Base-by-base conservation (phyloP, 2,113 vertebrate genomes). In the Anser brachyrhynchus region DNA sequence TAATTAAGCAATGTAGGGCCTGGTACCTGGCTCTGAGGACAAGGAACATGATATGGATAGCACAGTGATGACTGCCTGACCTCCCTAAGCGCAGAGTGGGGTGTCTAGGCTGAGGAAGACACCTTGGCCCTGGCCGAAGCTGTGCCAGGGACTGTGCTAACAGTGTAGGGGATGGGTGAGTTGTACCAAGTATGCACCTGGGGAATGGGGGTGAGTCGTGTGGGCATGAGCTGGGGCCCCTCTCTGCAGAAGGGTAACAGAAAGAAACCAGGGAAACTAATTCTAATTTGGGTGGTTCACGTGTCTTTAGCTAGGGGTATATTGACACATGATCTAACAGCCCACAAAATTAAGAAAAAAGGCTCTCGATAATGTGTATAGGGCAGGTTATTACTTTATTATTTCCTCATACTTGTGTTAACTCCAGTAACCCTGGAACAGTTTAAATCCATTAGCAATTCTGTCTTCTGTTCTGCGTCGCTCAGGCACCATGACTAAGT, bases 171-270 rank as follows among this genome's bases (percentile, higher is more conserved):
- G 4, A 43, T 31, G 35, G 26, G 33, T 35, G 61, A 18, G 6
- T 16, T 6, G 37, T 43, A 23, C 20, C 41, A 39, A 54, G 15
- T 4, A 7, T 1, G 29, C 5, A 16, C 31, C 58, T 46, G 54
- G 41, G 33, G 16, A 22, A 10, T 0, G 4, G 23, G 35, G 15
- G 61, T 9, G 39, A 39, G 55, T 7, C 22, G 20, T 0, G 3
- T 4, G 57, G 37, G 21, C 10, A 5, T 11, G 26, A 21, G 16
- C 16, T 51, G 62, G 29, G 44, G 10, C 19, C 3, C 17, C 14
- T 31, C 14, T 46, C 31, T 65, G 26, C 61, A 69, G 9, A 73
- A 73, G 20, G 51, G 26, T 37, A 58, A 44, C 22, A 54, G n/a
- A 43, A 39, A 64, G 41, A 74, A 73, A 65, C 2, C 29, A 29